Conservation (phyloP, 2,797 vertebrate genomes). For the Thalassophryne amazonica region DNA sequence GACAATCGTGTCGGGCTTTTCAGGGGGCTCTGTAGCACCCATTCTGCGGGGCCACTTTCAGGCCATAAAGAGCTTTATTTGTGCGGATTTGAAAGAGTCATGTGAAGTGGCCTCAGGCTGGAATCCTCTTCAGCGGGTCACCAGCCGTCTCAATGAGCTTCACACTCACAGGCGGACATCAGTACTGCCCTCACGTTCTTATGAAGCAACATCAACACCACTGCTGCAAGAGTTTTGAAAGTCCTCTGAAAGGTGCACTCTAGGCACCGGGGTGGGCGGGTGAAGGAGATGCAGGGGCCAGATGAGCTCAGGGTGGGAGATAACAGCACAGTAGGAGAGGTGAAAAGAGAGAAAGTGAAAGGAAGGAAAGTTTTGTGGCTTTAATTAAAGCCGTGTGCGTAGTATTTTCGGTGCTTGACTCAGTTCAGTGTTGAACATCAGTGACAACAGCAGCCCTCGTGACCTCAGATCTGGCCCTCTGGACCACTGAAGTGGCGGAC, state of each 20-base stretch:
- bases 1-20: constrained; percentile 97
- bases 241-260: constrained; percentile 79
- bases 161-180: constrained; percentile 86
- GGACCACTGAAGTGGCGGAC: constrained; percentile 48
- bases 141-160: constrained; percentile 90
- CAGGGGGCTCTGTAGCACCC: constrained; percentile 79
- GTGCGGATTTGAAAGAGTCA: constrained; percentile 98
- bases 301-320: constrained; percentile 3
- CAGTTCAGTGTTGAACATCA: constrained; percentile 14
- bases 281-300: not conserved
- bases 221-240: constrained; percentile 65
- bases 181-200: constrained; percentile 94
- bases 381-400: constrained; percentile 82
- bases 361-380: constrained; percentile 73
- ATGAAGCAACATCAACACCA: constrained; percentile 78
- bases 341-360: constrained; percentile 19
- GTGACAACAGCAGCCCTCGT: constrained; percentile 15
- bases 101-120: constrained; percentile 91
- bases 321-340: constrained; percentile 1
- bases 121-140: constrained; percentile 95
- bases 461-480: constrained; percentile 11
- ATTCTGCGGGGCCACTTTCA: constrained; percentile 95
- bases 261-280: constrained; percentile 17
- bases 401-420: constrained; percentile 74
- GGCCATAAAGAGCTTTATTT: constrained; percentile 98